phyloP scores from a whole-genome alignment of 2,797 vertebrate species.

The Notolepis coatsorum region DNA sequence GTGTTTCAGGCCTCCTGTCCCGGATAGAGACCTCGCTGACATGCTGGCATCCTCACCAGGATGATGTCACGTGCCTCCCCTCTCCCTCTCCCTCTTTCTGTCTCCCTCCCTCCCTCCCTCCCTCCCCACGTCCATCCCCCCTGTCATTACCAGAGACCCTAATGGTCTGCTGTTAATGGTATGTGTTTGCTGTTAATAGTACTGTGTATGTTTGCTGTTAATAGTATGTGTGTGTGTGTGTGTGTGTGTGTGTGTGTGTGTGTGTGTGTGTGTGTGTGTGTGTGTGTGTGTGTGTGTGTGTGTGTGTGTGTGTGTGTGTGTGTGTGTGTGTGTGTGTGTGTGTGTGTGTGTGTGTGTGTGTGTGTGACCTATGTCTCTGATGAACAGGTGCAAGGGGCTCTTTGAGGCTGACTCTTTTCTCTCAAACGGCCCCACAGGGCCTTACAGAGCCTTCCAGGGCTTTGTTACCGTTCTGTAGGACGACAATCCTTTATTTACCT shows the following conservation, averaged over 20 bases:
- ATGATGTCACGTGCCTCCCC: no score
- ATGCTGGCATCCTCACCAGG: no score
- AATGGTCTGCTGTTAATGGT: no score
- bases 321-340: neutral
- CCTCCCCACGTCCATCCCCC: no score
- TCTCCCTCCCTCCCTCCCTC: no score
- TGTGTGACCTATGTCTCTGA: neutral
- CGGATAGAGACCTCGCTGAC: no score
- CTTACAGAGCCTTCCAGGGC: constrained; percentile 33
- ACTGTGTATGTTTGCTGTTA: constrained; percentile 6
- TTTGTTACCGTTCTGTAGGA: constrained; percentile 8
- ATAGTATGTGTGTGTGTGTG: neutral
- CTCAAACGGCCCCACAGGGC: no score
- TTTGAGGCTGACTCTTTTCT: constrained; percentile 26
- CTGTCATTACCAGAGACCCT: no score
- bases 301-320: neutral
- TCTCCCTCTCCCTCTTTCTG: no score
- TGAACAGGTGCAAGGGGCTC: constrained; percentile 52
- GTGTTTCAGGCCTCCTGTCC: no score
- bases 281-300: constrained; percentile 4
- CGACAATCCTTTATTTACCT: constrained; percentile 29
- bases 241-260: neutral
- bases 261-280: neutral
- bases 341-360: neutral
- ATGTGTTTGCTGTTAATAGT: no score